phyloP scores from a whole-genome alignment of 37 sponge, comb jelly and placozoan species.

The Haliclona indistincta region DNA sequence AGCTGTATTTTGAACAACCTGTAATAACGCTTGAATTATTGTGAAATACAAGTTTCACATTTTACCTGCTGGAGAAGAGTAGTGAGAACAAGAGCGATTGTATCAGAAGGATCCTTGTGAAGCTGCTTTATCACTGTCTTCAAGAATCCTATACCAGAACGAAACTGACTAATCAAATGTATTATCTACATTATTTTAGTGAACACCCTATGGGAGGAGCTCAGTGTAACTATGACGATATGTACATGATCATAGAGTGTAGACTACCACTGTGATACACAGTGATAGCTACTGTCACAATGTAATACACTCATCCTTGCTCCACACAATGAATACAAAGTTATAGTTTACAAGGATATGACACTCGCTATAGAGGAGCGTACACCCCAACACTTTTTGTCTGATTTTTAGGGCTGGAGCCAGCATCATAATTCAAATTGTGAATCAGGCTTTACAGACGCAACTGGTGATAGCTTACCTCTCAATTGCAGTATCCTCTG shows the following conservation, averaged over 20 bases:
- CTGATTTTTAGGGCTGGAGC: too few relatives aligned
- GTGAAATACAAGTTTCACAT: neutral
- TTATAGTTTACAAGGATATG: neutral
- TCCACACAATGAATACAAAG: neutral
- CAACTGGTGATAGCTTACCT: conserved; percentile 13
- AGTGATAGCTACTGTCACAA: neutral
- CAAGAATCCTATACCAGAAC: conserved; percentile 52
- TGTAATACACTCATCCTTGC: neutral
- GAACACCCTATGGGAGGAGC: neutral
- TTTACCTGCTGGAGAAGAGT: conserved; percentile 58
- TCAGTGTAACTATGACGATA: too few relatives aligned
- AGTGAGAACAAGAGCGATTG: conserved; percentile 30
- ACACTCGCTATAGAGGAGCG: neutral
- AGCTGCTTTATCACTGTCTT: conserved; percentile 47
- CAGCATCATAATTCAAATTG: too few relatives aligned
- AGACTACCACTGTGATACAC: neutral
- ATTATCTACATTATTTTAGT: too few relatives aligned
- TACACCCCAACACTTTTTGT: too few relatives aligned
- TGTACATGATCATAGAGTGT: neutral
- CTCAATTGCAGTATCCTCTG: conserved; percentile 41
- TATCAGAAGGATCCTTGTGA: conserved; percentile 46
- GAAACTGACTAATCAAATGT: too few relatives aligned
- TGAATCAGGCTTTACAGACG: neutral
- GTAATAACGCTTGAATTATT: neutral
- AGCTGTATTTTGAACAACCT: conserved; percentile 52